Base-by-base conservation (phyloP, 2,797 vertebrate species). In the Lithobates sylvaticus region DNA sequence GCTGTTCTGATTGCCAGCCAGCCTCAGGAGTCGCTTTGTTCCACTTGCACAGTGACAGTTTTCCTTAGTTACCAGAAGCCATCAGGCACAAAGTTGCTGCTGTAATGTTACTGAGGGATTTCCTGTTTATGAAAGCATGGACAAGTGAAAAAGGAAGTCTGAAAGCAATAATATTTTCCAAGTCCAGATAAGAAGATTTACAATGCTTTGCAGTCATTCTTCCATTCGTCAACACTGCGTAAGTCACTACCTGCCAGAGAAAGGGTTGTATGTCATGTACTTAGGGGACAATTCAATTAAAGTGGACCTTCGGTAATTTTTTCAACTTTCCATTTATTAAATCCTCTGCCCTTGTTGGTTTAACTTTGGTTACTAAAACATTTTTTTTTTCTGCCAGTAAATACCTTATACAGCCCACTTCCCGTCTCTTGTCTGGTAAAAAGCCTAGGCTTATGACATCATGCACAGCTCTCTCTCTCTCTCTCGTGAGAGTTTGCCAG, bases 71-170 rank as follows among this genome's bases (percentile, higher is more conserved):
- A 64, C 36, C 34, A 36, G 13, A 67, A 76, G 65, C 47, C 18
- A 54, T 54, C 36, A 32, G n/a, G 42, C 71, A 70, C 54, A 74
- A 47, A 79, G 75, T 78, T 72, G 47, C 54, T 12, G 64, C 44
- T 64, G 65, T 65, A 47, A 78, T 85, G 68, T 58, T 71, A 82
- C 69, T 71, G 39, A 75, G 72, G 73, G 85, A 82, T 86, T 86
- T 86, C 85, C 85, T 86, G 79, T 86, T 86, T 86, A 82, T 71
- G 50, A 44, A 71, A 77, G 74, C 36, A 44, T 34, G 64, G n/a
- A 81, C 34, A 44, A 75, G 65, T 32, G 47, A 71, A 77, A 54
- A 18, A 70, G 47, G 72, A 86, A 86, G 65, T 50, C 21, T 64
- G 54, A 72, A 82, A 27, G 29, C 10, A 34, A 72, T 12, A 21